phyloP scores from a whole-genome alignment of 2,888 invertebrate species.

The Uropetala carovei region DNA sequence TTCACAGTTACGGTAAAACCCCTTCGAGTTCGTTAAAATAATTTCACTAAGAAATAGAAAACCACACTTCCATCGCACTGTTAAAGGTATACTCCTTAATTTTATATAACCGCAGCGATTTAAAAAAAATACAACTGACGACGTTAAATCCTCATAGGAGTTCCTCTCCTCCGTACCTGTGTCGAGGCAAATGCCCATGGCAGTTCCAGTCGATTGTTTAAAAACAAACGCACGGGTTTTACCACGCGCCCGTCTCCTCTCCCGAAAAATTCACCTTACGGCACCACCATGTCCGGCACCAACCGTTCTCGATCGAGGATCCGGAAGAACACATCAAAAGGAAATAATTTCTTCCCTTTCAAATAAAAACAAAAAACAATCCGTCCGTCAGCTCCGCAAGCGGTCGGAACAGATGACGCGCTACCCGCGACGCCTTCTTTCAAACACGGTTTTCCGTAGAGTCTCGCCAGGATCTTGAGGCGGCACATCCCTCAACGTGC shows the following conservation, averaged over 20 bases:
- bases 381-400: background rate
- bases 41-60: too few relatives aligned
- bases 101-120: too few relatives aligned
- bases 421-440: background rate
- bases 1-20: too few relatives aligned
- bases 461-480: background rate
- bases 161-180: slow-evolving; percentile 73
- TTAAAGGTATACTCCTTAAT: too few relatives aligned
- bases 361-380: background rate
- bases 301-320: background rate
- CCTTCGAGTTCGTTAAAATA: too few relatives aligned
- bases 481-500: background rate
- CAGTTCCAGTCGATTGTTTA: slow-evolving; percentile 46
- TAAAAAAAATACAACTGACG: too few relatives aligned
- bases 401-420: background rate
- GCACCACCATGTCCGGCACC: background rate
- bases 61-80: too few relatives aligned
- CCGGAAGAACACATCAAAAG: background rate
- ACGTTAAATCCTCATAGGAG: background rate
- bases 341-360: background rate
- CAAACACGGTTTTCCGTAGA: background rate
- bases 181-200: slow-evolving; percentile 78
- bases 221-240: background rate
- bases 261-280: background rate
- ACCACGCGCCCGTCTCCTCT: background rate